Conservation (phyloP, 2,888 invertebrate species). For the Eupithecia exiguata region DNA sequence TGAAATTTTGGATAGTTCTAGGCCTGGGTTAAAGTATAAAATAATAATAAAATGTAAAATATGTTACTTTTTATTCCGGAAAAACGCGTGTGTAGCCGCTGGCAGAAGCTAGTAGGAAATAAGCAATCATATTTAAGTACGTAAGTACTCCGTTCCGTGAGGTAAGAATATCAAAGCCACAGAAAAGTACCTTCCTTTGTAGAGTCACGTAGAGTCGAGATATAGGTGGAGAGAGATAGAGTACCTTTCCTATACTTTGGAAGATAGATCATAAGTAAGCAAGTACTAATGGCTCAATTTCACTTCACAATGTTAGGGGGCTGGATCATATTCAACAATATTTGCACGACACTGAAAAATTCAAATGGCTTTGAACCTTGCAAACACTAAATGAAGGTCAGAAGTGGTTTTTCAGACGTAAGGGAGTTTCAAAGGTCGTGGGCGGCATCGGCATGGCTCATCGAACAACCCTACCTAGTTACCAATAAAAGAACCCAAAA, state of each 20-base stretch:
- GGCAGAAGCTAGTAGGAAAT: background rate
- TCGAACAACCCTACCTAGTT: constrained; percentile 31
- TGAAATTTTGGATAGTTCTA: background rate
- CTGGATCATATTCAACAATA: background rate
- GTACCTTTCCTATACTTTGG: background rate
- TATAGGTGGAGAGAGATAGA: too few relatives aligned
- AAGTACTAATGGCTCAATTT: background rate
- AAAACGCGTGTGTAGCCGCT: background rate
- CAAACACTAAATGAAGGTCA: constrained; percentile 12
- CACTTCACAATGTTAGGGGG: background rate
- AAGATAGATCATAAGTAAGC: background rate
- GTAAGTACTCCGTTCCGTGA: background rate
- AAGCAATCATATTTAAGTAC: background rate
- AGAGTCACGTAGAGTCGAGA: background rate
- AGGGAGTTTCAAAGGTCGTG: constrained; percentile 28
- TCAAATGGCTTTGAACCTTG: constrained; percentile 8
- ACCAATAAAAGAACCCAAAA: constrained; percentile 8
- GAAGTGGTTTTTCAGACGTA: constrained; percentile 16
- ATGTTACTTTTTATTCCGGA: background rate
- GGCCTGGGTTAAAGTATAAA: background rate
- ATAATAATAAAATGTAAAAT: too few relatives aligned
- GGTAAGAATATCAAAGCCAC: background rate
- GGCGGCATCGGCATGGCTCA: constrained; percentile 39
- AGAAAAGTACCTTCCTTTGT: background rate
- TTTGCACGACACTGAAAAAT: constrained; percentile 5